Evolutionary conservation across 2,797 vertebrate species (phyloP).

Genomic region (Trematomus bernacchii): DNA sequence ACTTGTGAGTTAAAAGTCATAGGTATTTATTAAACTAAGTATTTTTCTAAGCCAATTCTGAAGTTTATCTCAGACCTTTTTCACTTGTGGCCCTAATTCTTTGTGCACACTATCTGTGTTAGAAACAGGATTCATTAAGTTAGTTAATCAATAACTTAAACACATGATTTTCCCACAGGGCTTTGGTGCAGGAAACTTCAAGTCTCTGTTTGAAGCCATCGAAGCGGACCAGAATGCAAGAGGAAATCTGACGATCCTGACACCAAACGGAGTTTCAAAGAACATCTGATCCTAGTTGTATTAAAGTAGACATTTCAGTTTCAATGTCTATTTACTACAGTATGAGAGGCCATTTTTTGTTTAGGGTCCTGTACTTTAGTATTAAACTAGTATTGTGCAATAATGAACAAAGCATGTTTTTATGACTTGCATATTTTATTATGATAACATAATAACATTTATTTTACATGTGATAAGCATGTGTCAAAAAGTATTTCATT

Average conservation of each 20-base stretch:
- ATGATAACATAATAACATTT: constrained; percentile 17
- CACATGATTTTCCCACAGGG: constrained; percentile 82
- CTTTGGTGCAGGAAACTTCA: constrained; percentile 98
- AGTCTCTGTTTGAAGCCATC: constrained; percentile 95
- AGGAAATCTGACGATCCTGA: constrained; percentile 92
- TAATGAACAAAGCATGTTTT: constrained; percentile 20
- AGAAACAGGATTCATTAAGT: neutral
- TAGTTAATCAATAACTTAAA: neutral
- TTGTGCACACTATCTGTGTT: neutral
- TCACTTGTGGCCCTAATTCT: too few relatives aligned
- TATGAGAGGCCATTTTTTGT: constrained; percentile 7
- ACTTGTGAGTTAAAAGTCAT: too few relatives aligned
- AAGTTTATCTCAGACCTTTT: too few relatives aligned
- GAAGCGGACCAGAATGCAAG: constrained; percentile 92
- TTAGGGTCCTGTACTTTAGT: neutral
- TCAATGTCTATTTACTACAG: constrained; percentile 3
- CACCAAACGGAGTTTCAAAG: constrained; percentile 82
- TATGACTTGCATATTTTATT: constrained; percentile 44
- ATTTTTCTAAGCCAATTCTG: too few relatives aligned
- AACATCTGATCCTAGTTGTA: constrained; percentile 67
- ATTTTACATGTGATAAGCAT: constrained; percentile 3
- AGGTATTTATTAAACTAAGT: too few relatives aligned
- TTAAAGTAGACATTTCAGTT: neutral
- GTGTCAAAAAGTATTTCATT: constrained; percentile 16
- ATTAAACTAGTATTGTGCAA: constrained; percentile 2